These are phyloP conservation scores for Limnephilus lunatus DNA, from an alignment of 2,888 invertebrate genomes.

Conservation along the genomic window DNA sequence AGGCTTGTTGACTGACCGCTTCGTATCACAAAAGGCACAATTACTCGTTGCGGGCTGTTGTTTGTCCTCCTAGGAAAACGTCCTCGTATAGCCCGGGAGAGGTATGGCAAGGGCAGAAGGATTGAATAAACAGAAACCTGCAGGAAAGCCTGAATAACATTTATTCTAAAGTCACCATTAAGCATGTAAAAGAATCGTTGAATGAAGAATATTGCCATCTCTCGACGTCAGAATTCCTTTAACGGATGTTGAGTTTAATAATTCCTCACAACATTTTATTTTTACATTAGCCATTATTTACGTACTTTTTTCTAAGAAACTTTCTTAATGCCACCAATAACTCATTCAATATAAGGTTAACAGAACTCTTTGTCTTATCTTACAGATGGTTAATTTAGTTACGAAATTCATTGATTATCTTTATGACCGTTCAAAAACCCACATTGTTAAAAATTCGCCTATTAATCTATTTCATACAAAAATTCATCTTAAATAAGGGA, in stretches of 20 bases:
- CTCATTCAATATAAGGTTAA: too few species aligned
- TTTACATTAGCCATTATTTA: neutral
- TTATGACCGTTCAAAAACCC: too few species aligned
- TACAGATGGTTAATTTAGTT: too few species aligned
- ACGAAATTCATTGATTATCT: too few species aligned
- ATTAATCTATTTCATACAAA: too few species aligned
- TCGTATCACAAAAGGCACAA: conserved; percentile 61
- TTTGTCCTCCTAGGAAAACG: conserved; percentile 44
- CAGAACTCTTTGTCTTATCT: too few species aligned
- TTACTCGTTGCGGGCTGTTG: conserved; percentile 56
- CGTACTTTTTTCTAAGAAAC: neutral
- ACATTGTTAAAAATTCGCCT: too few species aligned
- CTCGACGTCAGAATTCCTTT: neutral
- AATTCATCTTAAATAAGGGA: too few species aligned
- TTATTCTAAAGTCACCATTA: neutral
- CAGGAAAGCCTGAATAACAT: neutral
- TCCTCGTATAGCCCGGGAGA: neutral
- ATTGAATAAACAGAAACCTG: neutral
- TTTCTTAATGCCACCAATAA: neutral
- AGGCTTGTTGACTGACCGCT: conserved; percentile 61
- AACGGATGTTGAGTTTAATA: neutral
- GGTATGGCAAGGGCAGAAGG: conserved; percentile 29
- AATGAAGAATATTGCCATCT: neutral
- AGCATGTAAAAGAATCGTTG: neutral
- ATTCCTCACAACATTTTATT: too few species aligned